phyloP scores from a whole-genome alignment of 2,113 vertebrate genomes.

The Sciurus niger region DNA sequence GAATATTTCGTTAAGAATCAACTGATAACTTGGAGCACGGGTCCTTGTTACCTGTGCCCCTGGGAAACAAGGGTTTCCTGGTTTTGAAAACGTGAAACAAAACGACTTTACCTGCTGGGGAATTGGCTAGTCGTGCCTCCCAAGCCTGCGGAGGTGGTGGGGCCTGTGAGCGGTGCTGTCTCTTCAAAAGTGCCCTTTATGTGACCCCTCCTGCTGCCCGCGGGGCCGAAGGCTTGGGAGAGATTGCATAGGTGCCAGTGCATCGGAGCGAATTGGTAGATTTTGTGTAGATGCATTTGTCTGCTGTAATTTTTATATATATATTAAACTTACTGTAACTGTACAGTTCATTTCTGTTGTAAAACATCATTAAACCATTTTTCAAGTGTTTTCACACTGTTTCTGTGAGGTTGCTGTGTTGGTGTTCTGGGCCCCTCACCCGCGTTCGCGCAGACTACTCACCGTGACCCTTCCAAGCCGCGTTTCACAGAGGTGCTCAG shows the following conservation, averaged over 20 bases:
- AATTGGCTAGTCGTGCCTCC: conserved; percentile 80
- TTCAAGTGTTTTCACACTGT: conserved; percentile 98
- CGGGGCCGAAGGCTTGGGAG: conserved; percentile 90
- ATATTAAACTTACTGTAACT: conserved; percentile 99
- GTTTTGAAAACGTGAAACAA: conserved; percentile 83
- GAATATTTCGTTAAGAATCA: conserved; percentile 68
- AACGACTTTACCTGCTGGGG: conserved; percentile 82
- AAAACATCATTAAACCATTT: conserved; percentile 99
- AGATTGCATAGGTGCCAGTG: conserved; percentile 97
- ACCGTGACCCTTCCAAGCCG: accelerated
- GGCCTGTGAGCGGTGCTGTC: conserved; percentile 90
- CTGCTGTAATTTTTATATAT: conserved; percentile 99
- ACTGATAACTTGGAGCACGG: conserved; percentile 74
- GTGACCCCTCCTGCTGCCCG: conserved; percentile 81
- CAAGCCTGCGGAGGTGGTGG: conserved; percentile 70
- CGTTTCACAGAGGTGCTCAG: neutral
- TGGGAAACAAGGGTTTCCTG: conserved; percentile 74
- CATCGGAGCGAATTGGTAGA: conserved; percentile 97
- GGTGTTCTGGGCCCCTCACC: neutral
- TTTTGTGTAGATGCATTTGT: conserved; percentile 99
- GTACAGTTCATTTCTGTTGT: conserved; percentile 99
- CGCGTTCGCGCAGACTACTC: neutral
- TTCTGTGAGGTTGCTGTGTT: conserved; percentile 55
- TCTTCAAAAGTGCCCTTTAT: conserved; percentile 90
- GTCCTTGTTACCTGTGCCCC: conserved; percentile 69